phyloP scores from a whole-genome alignment of 1,140 invertebrate species.

The Gonatopus flavifemur region DNA sequence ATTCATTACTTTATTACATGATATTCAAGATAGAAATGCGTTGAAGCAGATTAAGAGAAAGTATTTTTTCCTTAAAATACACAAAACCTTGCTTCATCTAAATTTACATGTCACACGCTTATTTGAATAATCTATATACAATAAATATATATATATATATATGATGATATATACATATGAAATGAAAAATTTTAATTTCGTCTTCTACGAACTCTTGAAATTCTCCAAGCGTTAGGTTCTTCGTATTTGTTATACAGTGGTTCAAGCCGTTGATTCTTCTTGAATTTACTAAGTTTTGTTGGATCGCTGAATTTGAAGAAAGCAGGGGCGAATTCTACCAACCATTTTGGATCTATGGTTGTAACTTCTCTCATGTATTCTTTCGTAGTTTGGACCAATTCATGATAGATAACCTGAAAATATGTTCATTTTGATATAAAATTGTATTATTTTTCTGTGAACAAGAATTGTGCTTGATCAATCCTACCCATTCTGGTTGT shows the following conservation, averaged over 20 bases:
- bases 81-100: too few species aligned
- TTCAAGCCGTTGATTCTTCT: constrained; percentile 98
- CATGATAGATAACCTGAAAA: constrained; percentile 93
- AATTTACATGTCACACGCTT: too few species aligned
- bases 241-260: constrained; percentile 99
- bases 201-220: constrained; percentile 88
- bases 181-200: constrained; percentile 69
- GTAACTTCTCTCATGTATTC: constrained; percentile 99
- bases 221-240: constrained; percentile 98
- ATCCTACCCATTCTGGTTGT: constrained; percentile 92
- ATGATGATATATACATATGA: too few species aligned
- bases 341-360: constrained; percentile 98
- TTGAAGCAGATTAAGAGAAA: too few species aligned
- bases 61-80: too few species aligned
- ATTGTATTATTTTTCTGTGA: too few species aligned
- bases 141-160: constrained; percentile 24
- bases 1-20: too few species aligned
- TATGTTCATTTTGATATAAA: too few species aligned
- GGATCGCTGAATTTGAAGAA: constrained; percentile 99
- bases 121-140: constrained; percentile 14
- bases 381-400: constrained; percentile 98
- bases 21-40: too few species aligned
- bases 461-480: too few species aligned
- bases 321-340: constrained; percentile 98
- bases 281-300: constrained; percentile 98